These are phyloP conservation scores for Epicauta chinensis DNA, from an alignment of 1,140 invertebrate species.

Conservation along the genomic window DNA sequence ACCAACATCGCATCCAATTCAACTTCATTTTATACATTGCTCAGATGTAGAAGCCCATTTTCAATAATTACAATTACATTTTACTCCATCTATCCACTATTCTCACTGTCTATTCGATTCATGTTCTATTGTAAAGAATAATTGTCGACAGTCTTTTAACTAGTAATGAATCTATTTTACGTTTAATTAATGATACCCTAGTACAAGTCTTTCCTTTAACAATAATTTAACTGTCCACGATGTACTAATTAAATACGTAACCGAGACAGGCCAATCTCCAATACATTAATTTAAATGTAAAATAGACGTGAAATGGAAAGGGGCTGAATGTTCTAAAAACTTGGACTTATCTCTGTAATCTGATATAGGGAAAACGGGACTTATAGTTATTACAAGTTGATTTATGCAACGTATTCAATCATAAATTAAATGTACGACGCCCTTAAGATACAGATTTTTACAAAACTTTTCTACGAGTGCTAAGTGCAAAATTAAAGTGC, in stretches of 20 bases:
- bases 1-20: no score
- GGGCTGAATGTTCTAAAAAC: not conserved
- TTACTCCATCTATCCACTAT: constrained; percentile 1
- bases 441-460: constrained; percentile 23
- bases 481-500: constrained; percentile 19
- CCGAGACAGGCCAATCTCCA: not conserved
- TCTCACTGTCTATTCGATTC: no score
- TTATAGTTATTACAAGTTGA: no score
- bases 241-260: not conserved
- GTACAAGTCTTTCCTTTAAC: no score
- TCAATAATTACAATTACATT: not conserved
- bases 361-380: no score
- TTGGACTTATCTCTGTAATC: not conserved
- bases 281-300: not conserved
- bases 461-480: no score
- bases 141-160: no score
- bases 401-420: constrained; percentile 1
- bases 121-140: no score
- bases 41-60: no score
- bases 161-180: not conserved
- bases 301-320: not conserved
- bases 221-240: no score
- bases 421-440: constrained; percentile 14
- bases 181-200: not conserved
- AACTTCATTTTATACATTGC: no score